Evolutionary conservation across 2,888 invertebrate species (phyloP), one percentile per base, ranked within the genome.

Genomic region (Rhogogaster chlorosoma): DNA sequence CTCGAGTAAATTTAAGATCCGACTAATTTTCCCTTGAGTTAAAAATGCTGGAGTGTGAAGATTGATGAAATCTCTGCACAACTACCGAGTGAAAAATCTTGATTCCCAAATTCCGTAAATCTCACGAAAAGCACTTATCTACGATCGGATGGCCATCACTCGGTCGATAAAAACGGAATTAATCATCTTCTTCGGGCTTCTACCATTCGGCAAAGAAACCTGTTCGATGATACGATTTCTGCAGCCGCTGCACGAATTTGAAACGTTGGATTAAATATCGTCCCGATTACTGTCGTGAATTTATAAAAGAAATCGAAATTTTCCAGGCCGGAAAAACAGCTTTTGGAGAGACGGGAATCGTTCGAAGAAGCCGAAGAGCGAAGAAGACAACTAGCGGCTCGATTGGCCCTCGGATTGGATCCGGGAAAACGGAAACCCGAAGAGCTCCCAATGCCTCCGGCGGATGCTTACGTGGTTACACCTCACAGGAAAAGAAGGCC

Each of bases 401-500:
- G 93, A 53, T 86, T 93, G 45, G 92, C 96, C 6, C 95, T 97
- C 42, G 97, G 97, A 91, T 94, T 97, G 88, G 96, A 97, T 93
- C 93, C 95, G 88, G 94, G 95, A 87, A 95, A 95, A 86, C 94
- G 95, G 83, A 95, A 95, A 93, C 95, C 96, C 90, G 96, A 96
- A 90, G 96, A 96, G 88, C 95, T 96, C 89, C 95, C 95, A 53
- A 95, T 95, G 89, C 93, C 97, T 85, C 97, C 97, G 0, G 95
- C 95, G 80, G 97, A 97, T 93, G 97, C 97, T 90, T 98, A 97
- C 91, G 97, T 98, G 67, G 98, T 98, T 32, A 98, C 97, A 49
- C 98, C 98, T 15, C 97, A 98, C 94, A 94, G 98, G 89, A 98
- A 98, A 94, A 95, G 98, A 92, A 95, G 97, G 92, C 97, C 97